Base-by-base conservation (phyloP, 2,113 vertebrate genomes). In the Prochilodus magdalenae region DNA sequence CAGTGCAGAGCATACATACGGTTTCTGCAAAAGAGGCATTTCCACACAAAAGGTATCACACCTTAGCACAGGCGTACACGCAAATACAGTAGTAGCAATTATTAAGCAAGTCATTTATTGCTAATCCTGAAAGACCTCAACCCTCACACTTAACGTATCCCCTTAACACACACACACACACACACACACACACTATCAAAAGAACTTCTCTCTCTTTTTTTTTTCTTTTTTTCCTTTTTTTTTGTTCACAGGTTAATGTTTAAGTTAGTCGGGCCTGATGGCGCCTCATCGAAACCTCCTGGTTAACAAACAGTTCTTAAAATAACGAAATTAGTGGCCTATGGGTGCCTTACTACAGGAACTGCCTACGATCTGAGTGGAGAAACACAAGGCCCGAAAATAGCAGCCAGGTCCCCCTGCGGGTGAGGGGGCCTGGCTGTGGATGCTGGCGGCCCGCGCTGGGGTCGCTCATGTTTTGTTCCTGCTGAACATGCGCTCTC, bases 401-500 rank as follows among this genome's bases (percentile, higher is more conserved):
- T 79, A 89, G 87, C 86, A 88, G 86, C 83, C 87, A 81, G 70
- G 84, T 79, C 84, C 82, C 73, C 51, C 26, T n/a, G 75, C 59
- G 78, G 75, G 73, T 44, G 55, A 33, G 66, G 70, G 33, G 80
- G 3, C 67, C 83, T 82, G 83, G 14, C 51, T 26, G 79, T 84
- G 53, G 81, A 75, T 47, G 69, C 57, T 36, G 24, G 12, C 18
- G 69, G 29, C 33, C 18, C 12, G 14, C 1, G 12, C 59, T 59
- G 26, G 18, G 24, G 51, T 29, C 26, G 63, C 71, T 89, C 94
- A 98, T 92, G 96, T 97, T 79, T 95, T 97, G 89, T 95, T 99
- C 83, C 95, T 93, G 84, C 95, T 92, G 90, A 98, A 97, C 89
- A 97, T 90, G 44, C 92, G 94, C 86, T 98, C 97, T 55, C 96